Conservation (phyloP, 1,140 invertebrate species). For the Drosophila kohkoa region DNA sequence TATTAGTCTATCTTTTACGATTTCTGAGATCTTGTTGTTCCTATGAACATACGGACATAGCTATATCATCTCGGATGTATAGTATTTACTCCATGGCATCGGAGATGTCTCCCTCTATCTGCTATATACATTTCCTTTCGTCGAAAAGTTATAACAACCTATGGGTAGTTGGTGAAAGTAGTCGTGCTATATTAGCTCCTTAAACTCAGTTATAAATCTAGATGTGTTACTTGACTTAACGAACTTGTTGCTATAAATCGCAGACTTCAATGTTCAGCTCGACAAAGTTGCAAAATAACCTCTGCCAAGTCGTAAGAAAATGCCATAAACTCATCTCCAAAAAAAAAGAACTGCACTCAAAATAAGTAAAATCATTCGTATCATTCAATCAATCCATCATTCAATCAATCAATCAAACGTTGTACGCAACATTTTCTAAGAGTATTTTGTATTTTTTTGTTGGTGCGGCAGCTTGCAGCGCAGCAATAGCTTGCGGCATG, state of each 20-base stretch:
- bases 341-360: constrained; percentile 34
- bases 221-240: not conserved
- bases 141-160: too few relatives aligned
- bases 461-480: constrained; percentile 18
- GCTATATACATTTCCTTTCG: too few relatives aligned
- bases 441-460: constrained; percentile 9
- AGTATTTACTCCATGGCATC: too few relatives aligned
- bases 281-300: constrained; percentile 18
- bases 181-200: not conserved
- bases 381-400: constrained; percentile 31
- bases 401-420: constrained; percentile 28
- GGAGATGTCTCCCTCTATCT: too few relatives aligned
- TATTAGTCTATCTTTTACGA: too few relatives aligned
- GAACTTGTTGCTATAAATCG: constrained; percentile 14
- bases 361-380: not conserved
- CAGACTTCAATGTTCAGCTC: not conserved
- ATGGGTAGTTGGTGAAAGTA: too few relatives aligned
- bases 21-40: too few relatives aligned
- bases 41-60: too few relatives aligned
- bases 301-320: constrained; percentile 37
- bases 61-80: too few relatives aligned
- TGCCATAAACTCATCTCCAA: constrained; percentile 28
- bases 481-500: constrained; percentile 34
- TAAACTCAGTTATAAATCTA: not conserved
- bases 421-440: constrained; percentile 24